Evolutionary conservation across 2,797 vertebrate species (phyloP).

Genomic region (Falco concolor): DNA sequence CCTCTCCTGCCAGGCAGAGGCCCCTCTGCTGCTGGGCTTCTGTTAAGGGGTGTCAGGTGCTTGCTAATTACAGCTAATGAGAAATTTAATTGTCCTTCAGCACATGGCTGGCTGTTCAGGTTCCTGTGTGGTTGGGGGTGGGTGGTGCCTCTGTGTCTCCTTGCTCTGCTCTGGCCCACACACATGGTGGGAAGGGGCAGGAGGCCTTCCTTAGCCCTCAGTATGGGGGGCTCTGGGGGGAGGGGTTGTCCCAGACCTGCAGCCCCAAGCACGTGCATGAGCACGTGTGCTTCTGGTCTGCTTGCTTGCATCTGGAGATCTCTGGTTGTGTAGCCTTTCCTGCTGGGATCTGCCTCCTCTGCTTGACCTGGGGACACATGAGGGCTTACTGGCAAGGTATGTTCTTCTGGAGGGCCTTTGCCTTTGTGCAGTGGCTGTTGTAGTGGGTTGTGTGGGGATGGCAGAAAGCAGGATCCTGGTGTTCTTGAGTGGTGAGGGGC

Average conservation of each 20-base stretch:
- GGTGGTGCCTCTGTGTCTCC: background rate
- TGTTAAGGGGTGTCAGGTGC: conserved; percentile 3
- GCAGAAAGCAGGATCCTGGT: background rate
- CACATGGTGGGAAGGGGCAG: background rate
- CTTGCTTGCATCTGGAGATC: background rate
- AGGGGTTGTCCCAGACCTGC: background rate
- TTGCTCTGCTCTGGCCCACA: background rate
- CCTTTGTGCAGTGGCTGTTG: background rate
- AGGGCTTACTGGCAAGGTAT: background rate
- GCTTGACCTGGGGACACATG: rapidly evolving
- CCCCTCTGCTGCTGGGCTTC: background rate
- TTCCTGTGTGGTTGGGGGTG: background rate
- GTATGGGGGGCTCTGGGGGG: background rate
- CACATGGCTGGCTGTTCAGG: background rate
- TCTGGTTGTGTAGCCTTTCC: background rate
- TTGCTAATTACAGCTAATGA: conserved; percentile 38
- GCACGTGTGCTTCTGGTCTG: background rate
- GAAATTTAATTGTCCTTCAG: conserved; percentile 4
- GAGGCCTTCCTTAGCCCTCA: background rate
- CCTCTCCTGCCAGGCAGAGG: background rate
- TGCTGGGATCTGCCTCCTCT: background rate
- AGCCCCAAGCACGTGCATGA: background rate
- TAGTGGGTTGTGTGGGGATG: background rate
- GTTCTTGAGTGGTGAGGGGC: background rate
- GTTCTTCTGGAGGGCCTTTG: background rate